Percentiles rank a stretch among this genome's conserved stretches.
Evolutionary conservation across 2,888 invertebrate species (phyloP).

Genomic region (Drosophila koepferae): DNA sequence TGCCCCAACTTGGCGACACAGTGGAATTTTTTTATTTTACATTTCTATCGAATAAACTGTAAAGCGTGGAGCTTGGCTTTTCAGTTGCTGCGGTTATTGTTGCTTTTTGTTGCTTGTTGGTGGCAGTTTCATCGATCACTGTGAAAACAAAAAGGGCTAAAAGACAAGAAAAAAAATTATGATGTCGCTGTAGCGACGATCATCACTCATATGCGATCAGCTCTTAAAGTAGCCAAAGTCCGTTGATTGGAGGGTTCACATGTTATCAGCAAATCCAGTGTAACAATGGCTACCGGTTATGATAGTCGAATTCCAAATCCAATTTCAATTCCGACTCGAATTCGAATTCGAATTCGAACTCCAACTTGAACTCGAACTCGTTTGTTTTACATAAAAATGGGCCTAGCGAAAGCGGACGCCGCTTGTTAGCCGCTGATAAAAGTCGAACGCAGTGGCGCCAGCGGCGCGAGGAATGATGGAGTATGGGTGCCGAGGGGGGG

Average conservation of each 20-base stretch:
- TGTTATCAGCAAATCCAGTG: constrained; percentile 39
- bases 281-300: constrained; percentile 60
- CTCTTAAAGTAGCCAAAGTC: constrained; percentile 9
- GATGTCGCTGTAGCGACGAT: neutral
- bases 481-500: neutral
- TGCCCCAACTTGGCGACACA: constrained; percentile 62
- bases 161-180: neutral
- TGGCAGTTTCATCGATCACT: constrained; percentile 69
- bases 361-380: constrained; percentile 51
- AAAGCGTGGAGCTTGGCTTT: constrained; percentile 21
- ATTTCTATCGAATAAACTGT: constrained; percentile 24
- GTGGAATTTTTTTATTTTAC: constrained; percentile 62
- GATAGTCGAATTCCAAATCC: constrained; percentile 21
- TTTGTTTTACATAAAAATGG: constrained; percentile 74
- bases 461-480: constrained; percentile 4
- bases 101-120: constrained; percentile 45
- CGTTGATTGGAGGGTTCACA: constrained; percentile 28
- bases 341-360: constrained; percentile 15
- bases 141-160: constrained; percentile 29
- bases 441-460: constrained; percentile 60
- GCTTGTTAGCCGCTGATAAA: constrained; percentile 39
- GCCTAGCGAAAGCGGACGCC: constrained; percentile 71
- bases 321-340: constrained; percentile 2
- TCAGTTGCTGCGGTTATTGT: constrained; percentile 1
- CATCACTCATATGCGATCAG: constrained; percentile 28